phyloP scores from a whole-genome alignment of 2,113 vertebrate species.

The Cariama cristata region DNA sequence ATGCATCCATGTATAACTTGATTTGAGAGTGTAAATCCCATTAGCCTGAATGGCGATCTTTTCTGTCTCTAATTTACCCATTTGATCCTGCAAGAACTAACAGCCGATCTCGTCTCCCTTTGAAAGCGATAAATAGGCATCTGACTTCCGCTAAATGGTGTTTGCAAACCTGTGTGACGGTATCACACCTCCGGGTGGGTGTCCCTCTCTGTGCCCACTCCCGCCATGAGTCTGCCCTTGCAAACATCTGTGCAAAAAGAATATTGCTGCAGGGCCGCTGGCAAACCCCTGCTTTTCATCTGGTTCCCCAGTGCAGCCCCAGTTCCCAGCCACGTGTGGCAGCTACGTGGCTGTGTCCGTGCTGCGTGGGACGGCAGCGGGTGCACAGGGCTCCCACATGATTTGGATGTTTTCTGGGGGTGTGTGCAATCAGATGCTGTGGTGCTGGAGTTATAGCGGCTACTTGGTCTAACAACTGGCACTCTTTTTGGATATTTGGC shows the following conservation, averaged over 20 bases:
- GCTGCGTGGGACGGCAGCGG: rapidly evolving
- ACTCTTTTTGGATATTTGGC: too few species aligned
- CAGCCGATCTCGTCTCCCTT: conserved; percentile 21
- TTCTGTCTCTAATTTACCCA: conserved; percentile 59
- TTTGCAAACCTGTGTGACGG: background rate
- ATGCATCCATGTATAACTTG: conserved; percentile 65
- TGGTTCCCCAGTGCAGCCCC: background rate
- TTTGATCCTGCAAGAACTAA: conserved; percentile 49
- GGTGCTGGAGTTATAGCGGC: background rate
- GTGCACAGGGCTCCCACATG: rapidly evolving
- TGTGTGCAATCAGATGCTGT: rapidly evolving
- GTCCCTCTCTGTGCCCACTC: background rate
- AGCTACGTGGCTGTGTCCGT: rapidly evolving
- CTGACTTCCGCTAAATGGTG: conserved; percentile 9
- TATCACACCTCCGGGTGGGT: background rate
- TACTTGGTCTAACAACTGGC: rapidly evolving
- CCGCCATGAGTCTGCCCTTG: background rate
- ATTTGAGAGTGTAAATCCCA: conserved; percentile 65
- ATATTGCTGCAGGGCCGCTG: background rate
- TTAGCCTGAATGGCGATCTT: conserved; percentile 57
- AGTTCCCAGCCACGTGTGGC: background rate
- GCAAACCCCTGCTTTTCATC: background rate
- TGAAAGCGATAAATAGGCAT: conserved; percentile 26
- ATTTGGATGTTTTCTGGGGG: background rate
- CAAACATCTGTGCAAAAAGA: background rate